Percentiles rank a stretch among this genome's conserved stretches.
Evolutionary conservation across 2,888 invertebrate genomes (phyloP).

Genomic region (Sthenelais limicola): DNA sequence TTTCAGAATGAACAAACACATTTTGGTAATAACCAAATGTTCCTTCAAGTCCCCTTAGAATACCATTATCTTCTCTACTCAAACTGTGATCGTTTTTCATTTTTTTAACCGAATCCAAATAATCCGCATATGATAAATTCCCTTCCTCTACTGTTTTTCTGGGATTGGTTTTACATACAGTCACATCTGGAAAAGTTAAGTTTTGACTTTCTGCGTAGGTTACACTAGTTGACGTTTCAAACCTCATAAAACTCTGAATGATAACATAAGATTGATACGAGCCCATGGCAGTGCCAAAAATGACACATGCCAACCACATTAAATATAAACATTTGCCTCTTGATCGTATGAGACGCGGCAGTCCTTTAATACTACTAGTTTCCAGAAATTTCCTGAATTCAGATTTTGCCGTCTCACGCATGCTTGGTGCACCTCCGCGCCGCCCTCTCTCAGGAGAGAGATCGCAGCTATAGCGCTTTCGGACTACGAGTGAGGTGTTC

Average conservation of each 20-base stretch:
- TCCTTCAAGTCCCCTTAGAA: constrained; percentile 25
- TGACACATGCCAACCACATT: constrained; percentile 33
- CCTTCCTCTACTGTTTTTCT: constrained; percentile 29
- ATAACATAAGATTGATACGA: constrained; percentile 20
- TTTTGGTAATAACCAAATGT: constrained; percentile 37
- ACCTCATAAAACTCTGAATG: constrained; percentile 25
- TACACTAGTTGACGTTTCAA: constrained; percentile 24
- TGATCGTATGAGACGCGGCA: constrained; percentile 27
- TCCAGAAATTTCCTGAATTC: constrained; percentile 27
- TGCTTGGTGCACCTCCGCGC: constrained; percentile 11
- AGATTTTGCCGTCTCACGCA: constrained; percentile 30
- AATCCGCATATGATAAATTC: constrained; percentile 29
- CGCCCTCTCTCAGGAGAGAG: constrained; percentile 22
- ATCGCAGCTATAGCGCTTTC: constrained; percentile 29
- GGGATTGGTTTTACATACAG: constrained; percentile 21
- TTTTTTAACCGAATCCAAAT: neutral
- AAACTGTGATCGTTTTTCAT: neutral
- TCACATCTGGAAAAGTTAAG: constrained; percentile 22
- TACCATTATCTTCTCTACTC: constrained; percentile 2
- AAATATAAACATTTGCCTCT: constrained; percentile 23
- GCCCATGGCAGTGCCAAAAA: constrained; percentile 31
- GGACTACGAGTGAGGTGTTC: constrained; percentile 31
- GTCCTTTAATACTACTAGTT: constrained; percentile 20
- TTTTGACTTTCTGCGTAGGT: constrained; percentile 21
- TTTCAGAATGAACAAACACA: constrained; percentile 18